phyloP scores from a whole-genome alignment of 2,113 vertebrate species.

The Girardinichthys multiradiatus region DNA sequence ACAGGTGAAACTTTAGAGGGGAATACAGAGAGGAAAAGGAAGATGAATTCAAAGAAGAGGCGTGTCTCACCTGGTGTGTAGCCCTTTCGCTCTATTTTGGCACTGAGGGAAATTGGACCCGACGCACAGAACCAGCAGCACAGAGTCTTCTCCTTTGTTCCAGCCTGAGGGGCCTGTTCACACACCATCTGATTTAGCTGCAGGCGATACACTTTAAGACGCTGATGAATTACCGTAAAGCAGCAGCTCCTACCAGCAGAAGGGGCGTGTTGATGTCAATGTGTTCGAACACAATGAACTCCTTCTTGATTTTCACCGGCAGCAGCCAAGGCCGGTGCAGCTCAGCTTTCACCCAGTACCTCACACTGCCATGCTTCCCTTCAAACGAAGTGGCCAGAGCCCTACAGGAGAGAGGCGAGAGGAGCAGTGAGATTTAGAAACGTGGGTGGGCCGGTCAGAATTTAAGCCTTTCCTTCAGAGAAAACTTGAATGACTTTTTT shows the following conservation, averaged over 20 bases:
- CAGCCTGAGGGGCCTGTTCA: constrained; percentile 94
- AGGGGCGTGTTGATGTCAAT: constrained; percentile 99
- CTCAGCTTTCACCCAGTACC: constrained; percentile 98
- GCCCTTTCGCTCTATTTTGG: constrained; percentile 99
- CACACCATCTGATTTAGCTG: constrained; percentile 8
- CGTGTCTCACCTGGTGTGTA: constrained; percentile 91
- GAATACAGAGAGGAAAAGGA: background rate
- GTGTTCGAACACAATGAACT: constrained; percentile 99
- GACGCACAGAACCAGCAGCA: constrained; percentile 99
- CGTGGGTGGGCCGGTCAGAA: constrained; percentile 17
- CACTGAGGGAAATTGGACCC: constrained; percentile 98
- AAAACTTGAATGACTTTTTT: background rate
- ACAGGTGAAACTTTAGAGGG: constrained; percentile 28
- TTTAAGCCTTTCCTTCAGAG: background rate
- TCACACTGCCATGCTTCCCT: constrained; percentile 97
- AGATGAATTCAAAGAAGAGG: background rate
- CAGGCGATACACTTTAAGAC: background rate
- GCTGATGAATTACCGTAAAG: background rate
- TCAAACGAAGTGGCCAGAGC: constrained; percentile 99
- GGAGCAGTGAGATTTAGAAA: constrained; percentile 7
- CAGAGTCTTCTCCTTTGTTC: constrained; percentile 98
- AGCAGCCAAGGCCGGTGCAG: constrained; percentile 97
- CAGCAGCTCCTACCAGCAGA: constrained; percentile 87
- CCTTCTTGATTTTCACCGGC: constrained; percentile 97
- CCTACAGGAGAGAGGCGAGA: constrained; percentile 75